phyloP scores from a whole-genome alignment of 2,888 invertebrate genomes.

The Drosophila sordidula region DNA sequence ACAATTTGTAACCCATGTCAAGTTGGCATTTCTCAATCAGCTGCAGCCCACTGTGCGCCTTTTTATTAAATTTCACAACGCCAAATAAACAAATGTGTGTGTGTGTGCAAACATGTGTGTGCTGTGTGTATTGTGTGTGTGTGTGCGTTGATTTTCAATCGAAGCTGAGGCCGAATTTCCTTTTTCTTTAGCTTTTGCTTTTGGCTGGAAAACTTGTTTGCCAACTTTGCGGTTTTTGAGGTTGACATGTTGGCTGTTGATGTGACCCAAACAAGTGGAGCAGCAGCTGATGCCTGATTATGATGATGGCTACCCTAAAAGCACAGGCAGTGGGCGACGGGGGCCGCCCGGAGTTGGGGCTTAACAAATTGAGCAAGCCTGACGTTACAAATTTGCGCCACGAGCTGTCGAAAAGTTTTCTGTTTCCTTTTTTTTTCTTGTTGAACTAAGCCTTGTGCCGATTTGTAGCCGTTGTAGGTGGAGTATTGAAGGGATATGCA shows the following conservation, averaged over 20 bases:
- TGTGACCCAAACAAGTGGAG: conserved; percentile 74
- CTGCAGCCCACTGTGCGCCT: conserved; percentile 65
- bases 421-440: conserved; percentile 1
- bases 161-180: conserved; percentile 63
- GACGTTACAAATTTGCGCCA: conserved; percentile 64
- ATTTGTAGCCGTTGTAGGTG: neutral
- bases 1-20: conserved; percentile 51
- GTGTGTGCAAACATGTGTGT: conserved; percentile 23
- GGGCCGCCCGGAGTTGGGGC: neutral
- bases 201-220: conserved; percentile 69
- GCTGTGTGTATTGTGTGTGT: conserved; percentile 26
- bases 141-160: conserved; percentile 75
- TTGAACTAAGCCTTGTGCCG: neutral
- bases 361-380: conserved; percentile 57
- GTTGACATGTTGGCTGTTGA: conserved; percentile 80
- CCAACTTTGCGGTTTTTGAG: conserved; percentile 80
- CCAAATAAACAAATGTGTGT: conserved; percentile 54
- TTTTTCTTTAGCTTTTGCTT: conserved; percentile 29
- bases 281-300: conserved; percentile 72
- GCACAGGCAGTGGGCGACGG: neutral
- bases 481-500: conserved; percentile 63
- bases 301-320: conserved; percentile 50
- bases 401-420: conserved; percentile 32
- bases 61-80: conserved; percentile 69
- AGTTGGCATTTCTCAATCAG: conserved; percentile 53